Evolutionary conservation across 1,140 invertebrate genomes (phyloP), one percentile per base, ranked within the genome.

Genomic region (Cheumatopsyche charites): DNA sequence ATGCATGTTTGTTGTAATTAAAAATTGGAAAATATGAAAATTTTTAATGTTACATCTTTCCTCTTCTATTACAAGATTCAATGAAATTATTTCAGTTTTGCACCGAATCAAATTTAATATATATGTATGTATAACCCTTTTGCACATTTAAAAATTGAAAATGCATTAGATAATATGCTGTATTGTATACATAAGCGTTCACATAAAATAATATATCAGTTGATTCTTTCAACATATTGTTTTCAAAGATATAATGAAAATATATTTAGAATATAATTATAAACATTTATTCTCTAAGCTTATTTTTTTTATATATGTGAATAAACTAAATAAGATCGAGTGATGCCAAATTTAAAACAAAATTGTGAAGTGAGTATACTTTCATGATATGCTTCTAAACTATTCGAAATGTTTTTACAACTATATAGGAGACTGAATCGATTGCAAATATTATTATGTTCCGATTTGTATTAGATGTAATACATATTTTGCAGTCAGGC

Each of bases 401-500:
- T 58, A 25, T 23, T 1, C 13, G 21, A 52, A 52, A 52, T 52
- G 58, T 62, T 36, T n/a, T 6, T 15, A 65, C n/a, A 62, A 1
- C 17, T n/a, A 67, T 4, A 67, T 41, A 49, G 65, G 65, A 67
- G 66, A 68, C 66, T 68, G 66, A 68, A 55, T 43, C 41, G 66
- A 68, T 68, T 68, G 49, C 49, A 19, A 55, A 68, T 41, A 55
- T 47, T 63, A 42, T 63, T 62, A 5, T 63, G n/a, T 62, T 62
- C 23, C 23, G 9, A 36, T 36, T 9, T 3, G 29, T 36, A 11
- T 5, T 23, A 12, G 13, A 25, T 5, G 43, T 72, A 72, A 62
- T 45, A n/a, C n/a, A n/a, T n/a, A 41, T 73, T 61, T 42, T 47
- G 67, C 68, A 73, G 55, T 70, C 69, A 43, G 68, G 62, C 72